Base-by-base conservation (phyloP, 2,797 vertebrate species). In the Poecilia wingei region DNA sequence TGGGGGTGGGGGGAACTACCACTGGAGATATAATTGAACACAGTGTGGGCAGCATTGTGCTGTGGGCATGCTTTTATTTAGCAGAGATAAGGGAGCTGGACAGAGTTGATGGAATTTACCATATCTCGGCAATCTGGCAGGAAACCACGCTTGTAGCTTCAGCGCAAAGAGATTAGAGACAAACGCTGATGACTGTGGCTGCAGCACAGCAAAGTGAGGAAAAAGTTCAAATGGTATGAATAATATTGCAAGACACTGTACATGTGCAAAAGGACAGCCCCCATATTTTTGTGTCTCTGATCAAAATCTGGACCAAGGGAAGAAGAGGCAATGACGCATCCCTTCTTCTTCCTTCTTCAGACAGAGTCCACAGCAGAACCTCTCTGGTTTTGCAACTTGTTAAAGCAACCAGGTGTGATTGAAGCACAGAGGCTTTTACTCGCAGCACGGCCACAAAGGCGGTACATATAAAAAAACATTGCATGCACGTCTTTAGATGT, bases 401-500 rank as follows among this genome's bases (percentile, higher is more conserved):
- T 51, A 66, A 53, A 13, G 77, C 14, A 70, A 64, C 22, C 46
- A n/a, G 31, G 49, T 72, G 72, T 6, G 47, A 79, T 59, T 68
- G 39, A 77, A 59, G 9, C 64, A 66, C 16, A 10, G 25, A 82
- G 25, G 72, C 7, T n/a, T 45, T 13, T 41, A 41, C 13, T n/a
- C 43, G 53, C 20, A 47, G 72, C 22, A 49, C 74, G 43, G 74
- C 57, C 47, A 77, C 51, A 75, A 61, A 74, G n/a, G 55, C 4
- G 22, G 72, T 41, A 66, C 39, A 79, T 49, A 71, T 39, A 45
- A 79, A 75, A 74, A 74, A 78, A 78, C 20, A 77, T 20, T n/a
- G 20, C 66, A 77, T 22, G 75, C 51, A 79, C 71, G 70, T 68
- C 41, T 72, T 78, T 69, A 72, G 66, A 83, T 74, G 81, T 72